Evolutionary conservation across 2,113 vertebrate species (phyloP).

Genomic region (Tauraco erythrolophus): DNA sequence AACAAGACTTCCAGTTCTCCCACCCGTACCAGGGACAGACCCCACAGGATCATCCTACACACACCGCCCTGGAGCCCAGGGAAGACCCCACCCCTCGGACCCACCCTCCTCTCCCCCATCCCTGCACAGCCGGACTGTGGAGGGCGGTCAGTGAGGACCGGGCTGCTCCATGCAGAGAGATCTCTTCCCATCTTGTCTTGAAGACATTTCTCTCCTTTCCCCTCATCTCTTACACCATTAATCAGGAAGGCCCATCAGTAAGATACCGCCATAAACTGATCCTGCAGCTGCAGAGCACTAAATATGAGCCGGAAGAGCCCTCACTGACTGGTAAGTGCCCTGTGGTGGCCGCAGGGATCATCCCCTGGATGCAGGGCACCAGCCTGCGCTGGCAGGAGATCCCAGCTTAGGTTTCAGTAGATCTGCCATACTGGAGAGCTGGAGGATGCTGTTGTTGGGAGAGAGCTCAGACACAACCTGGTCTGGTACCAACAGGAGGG

Average conservation of each 20-base stretch:
- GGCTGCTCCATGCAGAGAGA: not conserved
- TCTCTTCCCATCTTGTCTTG: not conserved
- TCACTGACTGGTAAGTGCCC: rapidly evolving
- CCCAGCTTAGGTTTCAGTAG: not conserved
- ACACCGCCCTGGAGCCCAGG: rapidly evolving
- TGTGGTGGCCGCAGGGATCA: rapidly evolving
- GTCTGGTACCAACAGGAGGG: rapidly evolving
- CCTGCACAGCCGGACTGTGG: not conserved
- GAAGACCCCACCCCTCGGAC: not conserved
- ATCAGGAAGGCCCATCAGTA: not conserved
- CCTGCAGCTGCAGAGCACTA: not conserved
- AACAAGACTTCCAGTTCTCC: not conserved
- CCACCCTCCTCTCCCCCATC: not conserved
- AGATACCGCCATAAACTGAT: not conserved
- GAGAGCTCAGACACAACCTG: not conserved
- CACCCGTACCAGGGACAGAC: not conserved
- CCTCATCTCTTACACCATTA: not conserved
- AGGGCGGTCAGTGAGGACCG: not conserved
- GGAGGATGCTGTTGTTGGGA: not conserved
- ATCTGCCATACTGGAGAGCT: not conserved
- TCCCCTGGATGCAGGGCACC: not conserved
- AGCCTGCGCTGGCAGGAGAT: not conserved
- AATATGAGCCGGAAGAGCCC: rapidly evolving
- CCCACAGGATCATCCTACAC: rapidly evolving
- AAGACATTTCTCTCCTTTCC: not conserved